Evolutionary conservation across 2,888 invertebrate species (phyloP).

Genomic region (Stenotaenia linearis): DNA sequence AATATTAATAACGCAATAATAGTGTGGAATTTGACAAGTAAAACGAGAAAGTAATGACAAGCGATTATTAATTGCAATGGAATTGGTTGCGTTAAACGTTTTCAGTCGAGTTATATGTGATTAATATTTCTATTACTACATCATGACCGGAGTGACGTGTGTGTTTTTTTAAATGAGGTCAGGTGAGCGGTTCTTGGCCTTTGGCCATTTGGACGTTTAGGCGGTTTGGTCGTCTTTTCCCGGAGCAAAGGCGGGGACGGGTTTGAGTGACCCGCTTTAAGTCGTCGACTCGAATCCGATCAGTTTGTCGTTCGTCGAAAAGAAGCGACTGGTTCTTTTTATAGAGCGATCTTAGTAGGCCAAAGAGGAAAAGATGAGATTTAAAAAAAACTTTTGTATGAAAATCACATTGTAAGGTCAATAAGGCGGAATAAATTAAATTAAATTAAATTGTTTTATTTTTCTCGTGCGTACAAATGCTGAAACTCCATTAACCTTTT

Average conservation of each 20-base stretch:
- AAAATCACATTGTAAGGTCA: background rate
- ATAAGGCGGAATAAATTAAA: slow-evolving; percentile 19
- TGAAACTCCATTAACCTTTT: slow-evolving; percentile 15
- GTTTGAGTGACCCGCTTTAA: slow-evolving; percentile 9
- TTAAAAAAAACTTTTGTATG: background rate
- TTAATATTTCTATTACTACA: slow-evolving; percentile 18
- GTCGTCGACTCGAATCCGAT: slow-evolving; percentile 1
- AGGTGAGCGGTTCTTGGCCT: slow-evolving; percentile 26
- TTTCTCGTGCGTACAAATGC: background rate
- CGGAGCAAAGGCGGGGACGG: background rate
- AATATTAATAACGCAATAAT: too few species aligned
- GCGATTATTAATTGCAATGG: background rate
- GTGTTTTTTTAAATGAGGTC: slow-evolving; percentile 17
- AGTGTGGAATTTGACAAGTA: too few species aligned
- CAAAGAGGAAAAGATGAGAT: background rate
- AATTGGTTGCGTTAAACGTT: background rate
- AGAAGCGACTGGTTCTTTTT: background rate
- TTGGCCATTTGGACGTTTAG: slow-evolving; percentile 6
- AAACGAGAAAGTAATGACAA: background rate
- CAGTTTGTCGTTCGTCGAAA: background rate
- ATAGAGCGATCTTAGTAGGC: background rate
- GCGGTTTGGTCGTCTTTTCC: background rate
- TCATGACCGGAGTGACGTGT: slow-evolving; percentile 10
- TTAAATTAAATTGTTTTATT: background rate
- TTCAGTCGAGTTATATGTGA: background rate